These are phyloP conservation scores for Clistopyga incitator DNA, from an alignment of 2,888 invertebrate genomes.

Conservation along the genomic window DNA sequence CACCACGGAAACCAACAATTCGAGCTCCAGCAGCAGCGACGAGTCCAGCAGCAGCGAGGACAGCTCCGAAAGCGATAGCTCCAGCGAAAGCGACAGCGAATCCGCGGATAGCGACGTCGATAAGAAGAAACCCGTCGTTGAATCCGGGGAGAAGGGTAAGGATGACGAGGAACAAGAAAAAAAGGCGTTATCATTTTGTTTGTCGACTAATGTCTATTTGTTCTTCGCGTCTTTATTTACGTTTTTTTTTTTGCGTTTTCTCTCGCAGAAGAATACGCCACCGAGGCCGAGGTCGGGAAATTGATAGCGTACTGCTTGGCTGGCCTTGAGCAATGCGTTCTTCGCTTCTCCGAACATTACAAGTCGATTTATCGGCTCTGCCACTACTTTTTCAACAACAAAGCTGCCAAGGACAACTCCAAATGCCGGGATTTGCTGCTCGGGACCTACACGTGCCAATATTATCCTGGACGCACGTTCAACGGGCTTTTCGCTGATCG, in stretches of 20 bases:
- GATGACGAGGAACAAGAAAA: no score
- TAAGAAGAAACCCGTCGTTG: slow-evolving; percentile 75
- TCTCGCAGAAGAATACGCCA: slow-evolving; percentile 79
- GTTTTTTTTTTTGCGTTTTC: neutral
- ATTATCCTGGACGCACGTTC: slow-evolving; percentile 87
- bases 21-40: slow-evolving; percentile 83
- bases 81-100: slow-evolving; percentile 85
- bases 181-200: neutral
- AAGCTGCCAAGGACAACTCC: slow-evolving; percentile 88
- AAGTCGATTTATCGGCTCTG: slow-evolving; percentile 96
- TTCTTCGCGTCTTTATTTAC: neutral
- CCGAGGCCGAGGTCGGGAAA: slow-evolving; percentile 86
- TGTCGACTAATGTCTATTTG: neutral
- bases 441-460: slow-evolving; percentile 88
- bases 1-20: slow-evolving; percentile 83
- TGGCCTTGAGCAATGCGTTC: slow-evolving; percentile 93
- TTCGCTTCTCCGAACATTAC: slow-evolving; percentile 95
- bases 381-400: slow-evolving; percentile 92
- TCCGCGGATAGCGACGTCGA: slow-evolving; percentile 86
- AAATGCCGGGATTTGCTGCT: slow-evolving; percentile 90
- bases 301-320: slow-evolving; percentile 89
- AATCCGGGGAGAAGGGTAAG: slow-evolving; percentile 73
- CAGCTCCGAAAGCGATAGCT: slow-evolving; percentile 85
- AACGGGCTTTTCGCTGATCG: slow-evolving; percentile 94
- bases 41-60: slow-evolving; percentile 87